Percentiles rank a stretch among this genome's conserved stretches.
These are phyloP conservation scores for Sphaeridia pumilis DNA, from an alignment of 2,888 invertebrate species.

Conservation along the genomic window DNA sequence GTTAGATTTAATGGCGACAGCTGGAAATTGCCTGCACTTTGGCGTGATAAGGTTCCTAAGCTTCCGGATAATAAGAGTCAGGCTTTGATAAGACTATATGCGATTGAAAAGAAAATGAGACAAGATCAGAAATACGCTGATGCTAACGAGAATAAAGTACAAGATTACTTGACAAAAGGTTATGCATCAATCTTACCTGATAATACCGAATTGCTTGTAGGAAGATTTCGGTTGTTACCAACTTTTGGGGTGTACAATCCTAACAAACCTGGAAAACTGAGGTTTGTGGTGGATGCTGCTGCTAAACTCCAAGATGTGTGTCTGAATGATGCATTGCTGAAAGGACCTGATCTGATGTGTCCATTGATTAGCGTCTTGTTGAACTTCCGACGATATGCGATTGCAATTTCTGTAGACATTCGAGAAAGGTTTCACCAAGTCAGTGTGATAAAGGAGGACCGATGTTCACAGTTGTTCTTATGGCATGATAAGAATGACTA, in stretches of 20 bases:
- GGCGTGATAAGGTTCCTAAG: not conserved
- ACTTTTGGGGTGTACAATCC: slow-evolving; percentile 17
- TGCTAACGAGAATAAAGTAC: not conserved
- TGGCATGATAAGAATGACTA: not conserved
- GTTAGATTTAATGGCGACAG: not conserved
- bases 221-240: slow-evolving; percentile 19
- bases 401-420: slow-evolving; percentile 14
- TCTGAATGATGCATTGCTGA: slow-evolving; percentile 17
- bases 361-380: not conserved
- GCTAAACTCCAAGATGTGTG: slow-evolving; percentile 8
- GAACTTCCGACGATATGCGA: slow-evolving; percentile 6
- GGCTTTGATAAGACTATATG: not conserved
- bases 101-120: slow-evolving; percentile 1
- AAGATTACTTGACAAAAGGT: not conserved
- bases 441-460: not conserved
- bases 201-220: not conserved
- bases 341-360: slow-evolving; percentile 14
- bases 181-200: not conserved
- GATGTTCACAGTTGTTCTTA: slow-evolving; percentile 6
- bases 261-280: slow-evolving; percentile 15
- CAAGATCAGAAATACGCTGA: not conserved
- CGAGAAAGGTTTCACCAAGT: slow-evolving; percentile 4
- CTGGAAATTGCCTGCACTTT: not conserved
- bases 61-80: not conserved
- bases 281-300: slow-evolving; percentile 24